A percentile compares a stretch with the other conserved stretches of the same genome.
Conservation (phyloP, 1,140 invertebrate genomes). For the Trachymyrmex septentrionalis region DNA sequence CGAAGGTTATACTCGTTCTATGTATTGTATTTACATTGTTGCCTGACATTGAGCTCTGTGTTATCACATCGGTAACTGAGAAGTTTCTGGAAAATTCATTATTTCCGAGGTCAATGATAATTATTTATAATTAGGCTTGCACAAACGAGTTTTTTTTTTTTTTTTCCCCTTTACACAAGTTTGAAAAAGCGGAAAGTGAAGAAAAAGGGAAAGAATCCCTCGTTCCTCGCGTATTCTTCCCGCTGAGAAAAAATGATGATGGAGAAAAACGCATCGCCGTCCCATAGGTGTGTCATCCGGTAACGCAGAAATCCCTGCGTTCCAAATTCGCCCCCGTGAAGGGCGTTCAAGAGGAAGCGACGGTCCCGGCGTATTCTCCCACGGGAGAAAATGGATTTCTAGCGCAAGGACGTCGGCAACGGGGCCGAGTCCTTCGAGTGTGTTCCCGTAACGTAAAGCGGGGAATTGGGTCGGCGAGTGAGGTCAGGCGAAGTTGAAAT, state of each 20-base stretch:
- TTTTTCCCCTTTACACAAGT: too few species aligned
- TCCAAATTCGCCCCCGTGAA: not conserved
- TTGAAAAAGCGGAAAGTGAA: not conserved
- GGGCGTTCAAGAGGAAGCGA: too few species aligned
- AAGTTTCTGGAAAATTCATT: constrained; percentile 18
- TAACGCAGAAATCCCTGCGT: not conserved
- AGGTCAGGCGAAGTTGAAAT: constrained; percentile 73
- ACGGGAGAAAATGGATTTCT: constrained; percentile 54
- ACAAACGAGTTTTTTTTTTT: not conserved
- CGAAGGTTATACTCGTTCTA: not conserved
- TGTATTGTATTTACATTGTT: constrained; percentile 22
- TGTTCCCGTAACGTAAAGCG: constrained; percentile 59
- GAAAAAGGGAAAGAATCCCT: not conserved
- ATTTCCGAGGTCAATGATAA: not conserved
- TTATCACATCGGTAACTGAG: constrained; percentile 1
- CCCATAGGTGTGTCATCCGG: not conserved
- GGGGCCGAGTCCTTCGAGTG: constrained; percentile 45
- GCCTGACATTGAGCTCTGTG: constrained; percentile 3
- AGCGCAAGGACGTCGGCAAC: constrained; percentile 69
- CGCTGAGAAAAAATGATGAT: not conserved
- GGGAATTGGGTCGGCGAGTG: constrained; percentile 73
- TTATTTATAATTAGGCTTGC: not conserved
- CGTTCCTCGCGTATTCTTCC: not conserved
- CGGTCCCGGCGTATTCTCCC: not conserved
- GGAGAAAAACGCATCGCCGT: not conserved